Conservation (phyloP, 1,140 invertebrate genomes). For the Drosophila bocqueti region DNA sequence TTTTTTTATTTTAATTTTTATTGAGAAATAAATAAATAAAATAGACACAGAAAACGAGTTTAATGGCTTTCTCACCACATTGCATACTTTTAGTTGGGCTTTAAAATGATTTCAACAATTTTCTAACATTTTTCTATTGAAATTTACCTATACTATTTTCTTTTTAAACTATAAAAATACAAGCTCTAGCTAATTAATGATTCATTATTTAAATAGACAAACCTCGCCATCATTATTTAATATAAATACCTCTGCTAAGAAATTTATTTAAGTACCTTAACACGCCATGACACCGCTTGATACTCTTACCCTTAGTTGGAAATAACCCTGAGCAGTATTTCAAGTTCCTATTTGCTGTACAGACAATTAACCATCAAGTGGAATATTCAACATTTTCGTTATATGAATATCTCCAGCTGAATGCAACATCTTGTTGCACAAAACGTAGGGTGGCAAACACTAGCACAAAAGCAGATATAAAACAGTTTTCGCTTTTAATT, state of each 20-base stretch:
- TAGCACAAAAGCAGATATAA: conserved; percentile 33
- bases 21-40: no score
- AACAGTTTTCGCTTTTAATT: conserved; percentile 73
- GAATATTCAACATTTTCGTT: conserved; percentile 36
- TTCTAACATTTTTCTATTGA: no score
- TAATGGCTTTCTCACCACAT: background rate
- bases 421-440: conserved; percentile 64
- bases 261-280: background rate
- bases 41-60: background rate
- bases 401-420: conserved; percentile 4
- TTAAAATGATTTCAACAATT: background rate
- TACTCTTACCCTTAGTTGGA: background rate
- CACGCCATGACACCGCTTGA: background rate
- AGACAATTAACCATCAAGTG: conserved; percentile 53
- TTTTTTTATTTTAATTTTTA: background rate
- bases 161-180: background rate
- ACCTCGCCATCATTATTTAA: no score
- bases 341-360: conserved; percentile 16
- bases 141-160: background rate
- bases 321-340: conserved; percentile 8
- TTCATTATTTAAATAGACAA: background rate
- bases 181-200: background rate
- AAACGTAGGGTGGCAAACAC: conserved; percentile 29
- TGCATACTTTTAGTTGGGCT: background rate
- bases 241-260: no score